Evolutionary conservation across 2,888 invertebrate genomes (phyloP), one percentile per base, ranked within the genome.

Genomic region (Lasioglossum marginatum): DNA sequence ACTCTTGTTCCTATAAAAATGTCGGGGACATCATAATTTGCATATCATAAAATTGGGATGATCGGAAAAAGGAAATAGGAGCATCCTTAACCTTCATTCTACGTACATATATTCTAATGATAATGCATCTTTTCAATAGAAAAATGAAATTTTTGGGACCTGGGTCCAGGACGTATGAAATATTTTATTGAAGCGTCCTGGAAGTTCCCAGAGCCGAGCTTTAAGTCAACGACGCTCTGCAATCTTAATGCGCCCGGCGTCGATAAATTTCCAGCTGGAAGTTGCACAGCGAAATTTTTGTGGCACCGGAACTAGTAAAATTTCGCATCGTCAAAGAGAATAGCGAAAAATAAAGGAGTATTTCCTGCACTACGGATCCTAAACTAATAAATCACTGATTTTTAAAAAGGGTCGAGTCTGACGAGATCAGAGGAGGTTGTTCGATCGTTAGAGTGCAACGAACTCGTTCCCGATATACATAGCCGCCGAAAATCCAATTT

Each of bases 111-210:
- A n/a, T n/a, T n/a, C n/a, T n/a, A n/a, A n/a, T n/a, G n/a, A n/a
- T n/a, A n/a, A n/a, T n/a, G n/a, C n/a, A n/a, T n/a, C n/a, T n/a
- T n/a, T n/a, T n/a, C n/a, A n/a, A n/a, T n/a, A n/a, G n/a, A n/a
- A n/a, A n/a, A n/a, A n/a, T n/a, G n/a, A n/a, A n/a, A n/a, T n/a
- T n/a, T n/a, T n/a, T n/a, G n/a, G n/a, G n/a, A n/a, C 43, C n/a
- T 48, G n/a, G 19, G 27, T 31, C 34, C 16, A 3, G 77, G 45
- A 37, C n/a, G 12, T 57, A 76, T 83, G 52, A 83, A 85, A 85
- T 79, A 83, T 85, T 83, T 85, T 71, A 66, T 83, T 23, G n/a
- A 23, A 14, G 52, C 34, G 34, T n/a, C 19, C 4, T 4, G 16
- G 48, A 75, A 77, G 68, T 45, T 27, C 6, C 14, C 8, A 14